Evolutionary conservation across 2,888 invertebrate genomes (phyloP).

Genomic region (Lithosia quadra): DNA sequence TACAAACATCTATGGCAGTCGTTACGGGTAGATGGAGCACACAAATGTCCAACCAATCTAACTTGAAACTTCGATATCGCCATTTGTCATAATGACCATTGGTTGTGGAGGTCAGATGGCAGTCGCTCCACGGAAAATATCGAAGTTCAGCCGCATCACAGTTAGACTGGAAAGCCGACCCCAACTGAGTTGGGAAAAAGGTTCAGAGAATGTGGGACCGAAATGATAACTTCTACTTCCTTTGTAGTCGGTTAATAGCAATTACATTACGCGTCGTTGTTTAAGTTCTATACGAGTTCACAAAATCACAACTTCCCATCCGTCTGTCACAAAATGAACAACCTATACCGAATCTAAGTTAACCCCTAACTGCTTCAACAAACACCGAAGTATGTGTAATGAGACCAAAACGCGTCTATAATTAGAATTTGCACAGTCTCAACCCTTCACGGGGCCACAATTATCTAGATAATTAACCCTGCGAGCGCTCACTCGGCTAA

Average conservation of each 20-base stretch:
- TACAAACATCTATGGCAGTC: too few species aligned
- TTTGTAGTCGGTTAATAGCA: not conserved
- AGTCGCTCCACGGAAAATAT: too few species aligned
- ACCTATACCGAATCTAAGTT: conserved; percentile 26
- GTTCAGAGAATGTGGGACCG: too few species aligned
- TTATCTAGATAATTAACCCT: conserved; percentile 57
- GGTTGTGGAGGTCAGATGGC: too few species aligned
- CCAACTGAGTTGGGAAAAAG: too few species aligned
- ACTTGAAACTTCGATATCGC: too few species aligned
- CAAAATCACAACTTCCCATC: conserved; percentile 9
- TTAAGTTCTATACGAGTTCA: not conserved
- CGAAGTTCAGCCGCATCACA: too few species aligned
- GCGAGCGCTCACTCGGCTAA: conserved; percentile 31
- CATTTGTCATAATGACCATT: too few species aligned
- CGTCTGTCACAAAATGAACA: conserved; percentile 12
- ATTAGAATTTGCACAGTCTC: conserved; percentile 45
- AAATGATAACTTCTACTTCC: not conserved
- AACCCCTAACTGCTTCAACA: conserved; percentile 30
- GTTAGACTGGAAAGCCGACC: too few species aligned
- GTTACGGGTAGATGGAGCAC: too few species aligned
- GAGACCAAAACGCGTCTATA: conserved; percentile 33
- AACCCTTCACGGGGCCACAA: conserved; percentile 52
- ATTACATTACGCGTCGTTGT: not conserved
- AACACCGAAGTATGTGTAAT: conserved; percentile 37
- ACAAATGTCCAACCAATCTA: too few species aligned